A percentile compares a stretch with the other conserved stretches of the same genome.
Conservation (phyloP, 1,140 invertebrate species). For the Melitaea cinxia region DNA sequence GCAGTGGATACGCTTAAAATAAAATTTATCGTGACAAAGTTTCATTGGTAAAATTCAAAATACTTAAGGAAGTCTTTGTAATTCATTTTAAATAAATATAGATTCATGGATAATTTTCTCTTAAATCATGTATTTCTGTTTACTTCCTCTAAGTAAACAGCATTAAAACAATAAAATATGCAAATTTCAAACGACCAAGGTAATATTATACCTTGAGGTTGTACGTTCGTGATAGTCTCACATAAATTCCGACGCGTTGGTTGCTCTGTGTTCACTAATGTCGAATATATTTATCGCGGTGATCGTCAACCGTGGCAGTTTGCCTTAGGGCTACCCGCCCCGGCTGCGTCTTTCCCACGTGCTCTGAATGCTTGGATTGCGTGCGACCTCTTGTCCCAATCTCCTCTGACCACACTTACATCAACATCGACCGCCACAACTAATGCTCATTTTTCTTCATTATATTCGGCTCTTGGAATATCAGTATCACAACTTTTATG, state of each 20-base stretch:
- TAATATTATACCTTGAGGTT: slow-evolving; percentile 34
- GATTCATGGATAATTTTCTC: neutral
- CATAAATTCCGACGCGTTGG: slow-evolving; percentile 48
- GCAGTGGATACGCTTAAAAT: too few relatives aligned
- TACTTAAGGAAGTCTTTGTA: too few relatives aligned
- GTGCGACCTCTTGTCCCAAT: slow-evolving; percentile 68
- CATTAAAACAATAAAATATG: slow-evolving; percentile 16
- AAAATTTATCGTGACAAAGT: too few relatives aligned
- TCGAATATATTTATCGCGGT: slow-evolving; percentile 74
- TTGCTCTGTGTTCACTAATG: slow-evolving; percentile 72
- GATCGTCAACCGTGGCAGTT: slow-evolving; percentile 76
- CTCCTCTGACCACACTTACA: slow-evolving; percentile 50
- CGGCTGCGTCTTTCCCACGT: slow-evolving; percentile 71
- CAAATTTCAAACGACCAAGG: slow-evolving; percentile 15
- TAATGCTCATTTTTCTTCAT: slow-evolving; percentile 30
- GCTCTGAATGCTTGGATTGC: slow-evolving; percentile 76
- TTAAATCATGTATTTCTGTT: neutral
- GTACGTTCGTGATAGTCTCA: slow-evolving; percentile 41
- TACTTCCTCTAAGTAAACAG: neutral
- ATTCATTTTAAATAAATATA: too few relatives aligned
- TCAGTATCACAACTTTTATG: slow-evolving; percentile 44
- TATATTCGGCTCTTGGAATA: slow-evolving; percentile 22
- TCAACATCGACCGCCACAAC: slow-evolving; percentile 21
- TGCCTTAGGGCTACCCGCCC: slow-evolving; percentile 69
- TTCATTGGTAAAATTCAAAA: too few relatives aligned